A percentile compares a stretch with the other conserved stretches of the same genome.
Evolutionary conservation across 2,888 invertebrate genomes (phyloP).

Genomic region (Catocala fraxini): DNA sequence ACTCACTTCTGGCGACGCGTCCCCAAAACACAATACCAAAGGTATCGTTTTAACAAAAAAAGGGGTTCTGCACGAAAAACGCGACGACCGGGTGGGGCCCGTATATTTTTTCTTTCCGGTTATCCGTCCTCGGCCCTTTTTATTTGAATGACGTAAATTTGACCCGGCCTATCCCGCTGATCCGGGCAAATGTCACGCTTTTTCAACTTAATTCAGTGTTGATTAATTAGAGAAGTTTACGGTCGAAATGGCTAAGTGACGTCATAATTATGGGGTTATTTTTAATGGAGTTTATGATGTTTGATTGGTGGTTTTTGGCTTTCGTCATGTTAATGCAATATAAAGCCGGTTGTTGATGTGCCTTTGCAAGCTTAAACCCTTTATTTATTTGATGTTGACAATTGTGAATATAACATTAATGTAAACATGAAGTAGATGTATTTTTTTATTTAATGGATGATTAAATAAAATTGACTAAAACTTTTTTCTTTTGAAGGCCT

Average conservation of each 20-base stretch:
- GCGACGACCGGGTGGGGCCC: constrained; percentile 24
- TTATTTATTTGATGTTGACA: too few species aligned
- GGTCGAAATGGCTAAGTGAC: constrained; percentile 14
- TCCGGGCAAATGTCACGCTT: constrained; percentile 23
- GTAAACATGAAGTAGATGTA: too few species aligned
- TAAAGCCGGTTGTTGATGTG: too few species aligned
- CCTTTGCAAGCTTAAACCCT: too few species aligned
- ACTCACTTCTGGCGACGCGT: constrained; percentile 16
- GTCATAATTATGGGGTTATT: constrained; percentile 18
- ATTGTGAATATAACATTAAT: too few species aligned
- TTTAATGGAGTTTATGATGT: constrained; percentile 17
- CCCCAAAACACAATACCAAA: constrained; percentile 37
- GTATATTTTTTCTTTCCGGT: constrained; percentile 35
- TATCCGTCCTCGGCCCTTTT: constrained; percentile 38
- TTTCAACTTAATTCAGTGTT: constrained; percentile 39
- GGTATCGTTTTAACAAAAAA: constrained; percentile 43
- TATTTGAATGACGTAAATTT: constrained; percentile 44
- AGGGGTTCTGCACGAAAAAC: constrained; percentile 18
- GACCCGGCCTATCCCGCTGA: constrained; percentile 29
- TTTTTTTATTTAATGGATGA: too few species aligned
- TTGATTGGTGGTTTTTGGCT: constrained; percentile 6
- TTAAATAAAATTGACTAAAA: too few species aligned
- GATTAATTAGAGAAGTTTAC: constrained; percentile 48
- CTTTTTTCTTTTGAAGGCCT: too few species aligned
- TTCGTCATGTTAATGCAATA: not conserved